phyloP scores from a whole-genome alignment of 2,113 vertebrate species.

The Laticauda laticaudata region DNA sequence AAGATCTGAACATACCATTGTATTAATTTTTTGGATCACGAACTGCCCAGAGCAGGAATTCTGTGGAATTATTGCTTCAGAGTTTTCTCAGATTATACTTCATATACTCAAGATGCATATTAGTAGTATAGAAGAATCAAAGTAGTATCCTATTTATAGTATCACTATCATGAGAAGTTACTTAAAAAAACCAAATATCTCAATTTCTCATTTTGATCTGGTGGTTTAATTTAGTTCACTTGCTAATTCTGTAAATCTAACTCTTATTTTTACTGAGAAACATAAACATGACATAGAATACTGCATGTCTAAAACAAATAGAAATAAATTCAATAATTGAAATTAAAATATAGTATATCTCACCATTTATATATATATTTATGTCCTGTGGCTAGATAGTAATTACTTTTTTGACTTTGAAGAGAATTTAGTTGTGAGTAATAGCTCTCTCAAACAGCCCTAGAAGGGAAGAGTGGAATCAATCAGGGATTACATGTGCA shows the following conservation, averaged over 20 bases:
- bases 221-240: neutral
- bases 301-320: neutral
- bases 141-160: neutral
- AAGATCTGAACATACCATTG: neutral
- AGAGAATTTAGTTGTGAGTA: neutral
- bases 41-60: neutral
- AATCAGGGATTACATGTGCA: neutral
- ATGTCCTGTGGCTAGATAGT: neutral
- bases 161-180: neutral
- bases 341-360: neutral
- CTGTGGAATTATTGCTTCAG: neutral
- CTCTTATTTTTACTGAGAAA: neutral
- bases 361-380: neutral
- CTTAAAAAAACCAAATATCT: neutral
- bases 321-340: neutral
- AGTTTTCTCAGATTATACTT: neutral
- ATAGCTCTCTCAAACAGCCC: neutral
- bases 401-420: neutral
- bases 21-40: neutral
- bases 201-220: neutral
- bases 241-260: neutral
- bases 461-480: neutral
- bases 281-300: neutral
- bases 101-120: neutral
- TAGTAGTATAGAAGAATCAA: neutral